phyloP scores from a whole-genome alignment of 2,797 vertebrate species.

The Phalloptychus januarius region DNA sequence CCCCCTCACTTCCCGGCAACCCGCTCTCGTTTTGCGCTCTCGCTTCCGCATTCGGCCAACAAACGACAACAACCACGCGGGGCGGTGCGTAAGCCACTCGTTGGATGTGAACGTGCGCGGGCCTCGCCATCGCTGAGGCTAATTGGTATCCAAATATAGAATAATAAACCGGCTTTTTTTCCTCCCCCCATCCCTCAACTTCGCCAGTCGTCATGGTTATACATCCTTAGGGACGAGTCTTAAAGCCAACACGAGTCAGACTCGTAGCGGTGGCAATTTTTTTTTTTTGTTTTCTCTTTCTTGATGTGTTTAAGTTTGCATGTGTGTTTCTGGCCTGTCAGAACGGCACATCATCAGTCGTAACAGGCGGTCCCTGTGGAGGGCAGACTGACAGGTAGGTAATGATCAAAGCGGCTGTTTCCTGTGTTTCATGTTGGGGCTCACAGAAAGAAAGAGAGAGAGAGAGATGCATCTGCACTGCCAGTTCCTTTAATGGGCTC shows the following conservation, averaged over 20 bases:
- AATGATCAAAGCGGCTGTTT: constrained; percentile 86
- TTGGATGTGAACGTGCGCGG: constrained; percentile 31
- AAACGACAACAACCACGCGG: constrained; percentile 40
- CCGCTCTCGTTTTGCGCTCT: constrained; percentile 21
- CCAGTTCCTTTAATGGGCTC: constrained; percentile 77
- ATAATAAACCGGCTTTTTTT: constrained; percentile 61
- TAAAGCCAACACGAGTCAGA: constrained; percentile 62
- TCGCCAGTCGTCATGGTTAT: constrained; percentile 72
- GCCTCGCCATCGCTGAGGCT: constrained; percentile 56
- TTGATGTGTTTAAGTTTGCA: constrained; percentile 62
- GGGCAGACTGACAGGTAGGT: constrained; percentile 80
- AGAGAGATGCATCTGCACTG: constrained; percentile 72
- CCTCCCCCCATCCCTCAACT: constrained; percentile 20
- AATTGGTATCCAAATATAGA: constrained; percentile 77
- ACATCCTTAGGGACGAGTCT: constrained; percentile 62
- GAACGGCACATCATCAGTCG: constrained; percentile 75
- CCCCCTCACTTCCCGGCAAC: constrained; percentile 21
- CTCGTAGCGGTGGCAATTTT: constrained; percentile 35
- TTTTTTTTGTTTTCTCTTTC: constrained; percentile 12
- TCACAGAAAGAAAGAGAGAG: constrained; percentile 62
- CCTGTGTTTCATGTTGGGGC: constrained; percentile 76
- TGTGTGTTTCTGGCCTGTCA: constrained; percentile 76
- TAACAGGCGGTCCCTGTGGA: constrained; percentile 76
- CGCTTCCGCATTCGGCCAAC: constrained; percentile 47
- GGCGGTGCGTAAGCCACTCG: constrained; percentile 40